These are phyloP conservation scores for Chionomys nivalis DNA, from an alignment of 2,113 vertebrate genomes.

Conservation along the genomic window DNA sequence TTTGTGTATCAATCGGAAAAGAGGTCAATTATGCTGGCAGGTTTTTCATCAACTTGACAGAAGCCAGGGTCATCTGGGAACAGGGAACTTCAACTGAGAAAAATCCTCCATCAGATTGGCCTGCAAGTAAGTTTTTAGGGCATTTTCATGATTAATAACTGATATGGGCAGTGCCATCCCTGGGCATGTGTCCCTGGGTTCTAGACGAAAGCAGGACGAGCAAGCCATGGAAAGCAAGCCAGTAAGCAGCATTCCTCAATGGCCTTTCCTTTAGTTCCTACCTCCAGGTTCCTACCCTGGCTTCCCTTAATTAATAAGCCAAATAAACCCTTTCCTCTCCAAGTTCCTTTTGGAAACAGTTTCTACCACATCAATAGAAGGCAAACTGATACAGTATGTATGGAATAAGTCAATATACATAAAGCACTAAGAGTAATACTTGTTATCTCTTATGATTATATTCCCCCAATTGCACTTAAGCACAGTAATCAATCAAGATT, in stretches of 20 bases:
- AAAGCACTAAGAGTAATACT: constrained; percentile 32
- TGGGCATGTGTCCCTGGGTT: not conserved
- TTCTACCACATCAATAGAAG: not conserved
- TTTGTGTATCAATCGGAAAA: not conserved
- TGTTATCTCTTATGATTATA: constrained; percentile 50
- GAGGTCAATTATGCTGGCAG: not conserved
- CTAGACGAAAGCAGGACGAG: not conserved
- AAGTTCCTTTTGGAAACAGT: not conserved
- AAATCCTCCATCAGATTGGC: not conserved
- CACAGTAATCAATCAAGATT: constrained; percentile 37
- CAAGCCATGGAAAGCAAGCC: not conserved
- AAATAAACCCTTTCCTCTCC: not conserved
- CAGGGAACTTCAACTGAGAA: not conserved
- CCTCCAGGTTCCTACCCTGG: not conserved
- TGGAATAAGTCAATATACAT: constrained; percentile 52
- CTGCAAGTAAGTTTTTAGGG: not conserved
- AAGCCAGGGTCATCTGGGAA: not conserved
- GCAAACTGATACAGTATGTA: not conserved
- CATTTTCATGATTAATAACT: not conserved
- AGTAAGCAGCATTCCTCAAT: not conserved
- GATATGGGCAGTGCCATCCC: not conserved
- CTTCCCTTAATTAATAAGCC: not conserved
- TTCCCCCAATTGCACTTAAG: not conserved
- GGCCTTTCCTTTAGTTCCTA: not conserved
- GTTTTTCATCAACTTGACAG: not conserved